Conservation (phyloP, 2,797 vertebrate species). For the Hipposideros larvatus region DNA sequence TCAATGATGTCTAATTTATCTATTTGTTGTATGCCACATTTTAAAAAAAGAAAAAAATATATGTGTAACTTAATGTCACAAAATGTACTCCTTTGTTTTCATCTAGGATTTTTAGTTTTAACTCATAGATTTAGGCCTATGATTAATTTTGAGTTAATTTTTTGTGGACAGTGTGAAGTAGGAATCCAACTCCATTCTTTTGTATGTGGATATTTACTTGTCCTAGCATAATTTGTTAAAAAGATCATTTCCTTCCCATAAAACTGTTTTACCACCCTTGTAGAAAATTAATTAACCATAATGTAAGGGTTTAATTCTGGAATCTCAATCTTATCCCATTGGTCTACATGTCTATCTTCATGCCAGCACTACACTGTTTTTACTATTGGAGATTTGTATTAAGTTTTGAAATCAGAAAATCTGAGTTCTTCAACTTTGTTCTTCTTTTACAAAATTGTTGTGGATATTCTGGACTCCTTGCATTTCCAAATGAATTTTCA, state of each 20-base stretch:
- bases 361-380: not conserved
- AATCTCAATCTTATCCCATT: not conserved
- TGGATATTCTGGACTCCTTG: not conserved
- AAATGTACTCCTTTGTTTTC: not conserved
- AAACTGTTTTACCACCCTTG: not conserved
- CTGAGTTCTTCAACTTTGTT: not conserved
- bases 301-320: not conserved
- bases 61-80: not conserved
- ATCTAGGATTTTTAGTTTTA: not conserved
- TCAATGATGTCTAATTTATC: not conserved
- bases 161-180: not conserved
- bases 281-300: not conserved
- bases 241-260: not conserved
- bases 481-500: conserved; percentile 17
- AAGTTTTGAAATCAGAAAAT: conserved; percentile 9
- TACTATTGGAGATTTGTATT: not conserved
- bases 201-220: not conserved
- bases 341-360: not conserved
- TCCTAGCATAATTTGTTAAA: not conserved
- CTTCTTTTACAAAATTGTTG: not conserved
- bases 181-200: not conserved
- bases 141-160: not conserved
- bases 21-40: not conserved
- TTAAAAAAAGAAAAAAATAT: not conserved
- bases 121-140: not conserved